Conservation (phyloP, 2,888 invertebrate species). For the Allolobophora icterica region DNA sequence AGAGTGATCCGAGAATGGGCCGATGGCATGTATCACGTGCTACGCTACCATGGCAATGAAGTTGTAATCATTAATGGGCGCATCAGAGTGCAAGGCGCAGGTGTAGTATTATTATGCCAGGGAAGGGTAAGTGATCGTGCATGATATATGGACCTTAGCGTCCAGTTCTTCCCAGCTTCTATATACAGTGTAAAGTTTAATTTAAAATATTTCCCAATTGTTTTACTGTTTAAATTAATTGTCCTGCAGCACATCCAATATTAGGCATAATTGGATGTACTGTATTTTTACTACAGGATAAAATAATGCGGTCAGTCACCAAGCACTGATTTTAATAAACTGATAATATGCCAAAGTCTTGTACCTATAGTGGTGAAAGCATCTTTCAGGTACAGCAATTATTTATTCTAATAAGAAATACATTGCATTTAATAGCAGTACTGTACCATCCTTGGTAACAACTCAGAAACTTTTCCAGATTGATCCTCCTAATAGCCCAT, state of each 20-base stretch:
- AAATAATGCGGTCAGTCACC: neutral
- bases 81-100: neutral
- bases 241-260: neutral
- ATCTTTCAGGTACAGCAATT: too few species aligned
- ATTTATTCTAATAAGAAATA: too few species aligned
- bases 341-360: neutral
- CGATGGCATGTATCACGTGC: neutral
- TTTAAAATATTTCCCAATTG: neutral
- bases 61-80: neutral
- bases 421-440: neutral
- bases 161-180: neutral
- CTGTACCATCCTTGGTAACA: neutral
- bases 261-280: neutral
- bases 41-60: slow-evolving; percentile 17
- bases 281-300: neutral
- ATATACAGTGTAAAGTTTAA: neutral
- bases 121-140: neutral
- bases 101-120: neutral
- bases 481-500: neutral
- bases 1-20: neutral
- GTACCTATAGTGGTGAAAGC: neutral
- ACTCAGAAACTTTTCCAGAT: neutral
- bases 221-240: neutral
- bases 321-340: neutral
- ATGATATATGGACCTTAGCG: neutral